phyloP scores from a whole-genome alignment of 2,113 vertebrate genomes.

The Gymnocephalus cernua region DNA sequence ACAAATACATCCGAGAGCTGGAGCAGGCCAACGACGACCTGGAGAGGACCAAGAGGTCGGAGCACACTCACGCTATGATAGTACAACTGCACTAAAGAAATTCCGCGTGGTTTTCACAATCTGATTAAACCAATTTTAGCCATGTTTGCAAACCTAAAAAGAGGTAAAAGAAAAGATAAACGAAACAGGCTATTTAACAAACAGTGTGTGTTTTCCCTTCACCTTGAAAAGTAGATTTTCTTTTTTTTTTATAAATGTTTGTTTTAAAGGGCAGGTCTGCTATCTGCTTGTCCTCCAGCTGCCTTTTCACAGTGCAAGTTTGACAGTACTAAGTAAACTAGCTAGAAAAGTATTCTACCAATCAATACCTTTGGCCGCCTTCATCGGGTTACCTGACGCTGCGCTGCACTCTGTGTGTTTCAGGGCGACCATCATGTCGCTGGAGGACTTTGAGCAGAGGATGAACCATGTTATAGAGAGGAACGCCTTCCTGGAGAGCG shows the following conservation, averaged over 20 bases:
- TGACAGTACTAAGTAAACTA: neutral
- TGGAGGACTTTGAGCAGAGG: constrained; percentile 96
- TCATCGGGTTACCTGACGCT: neutral
- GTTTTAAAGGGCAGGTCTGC: neutral
- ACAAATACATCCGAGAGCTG: constrained; percentile 95
- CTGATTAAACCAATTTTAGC: neutral
- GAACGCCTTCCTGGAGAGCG: constrained; percentile 96
- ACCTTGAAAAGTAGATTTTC: neutral
- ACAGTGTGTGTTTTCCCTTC: neutral
- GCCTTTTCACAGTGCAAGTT: neutral
- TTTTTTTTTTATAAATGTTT: neutral
- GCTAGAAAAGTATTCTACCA: neutral
- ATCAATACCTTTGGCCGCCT: neutral
- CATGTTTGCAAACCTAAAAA: neutral
- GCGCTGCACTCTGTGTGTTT: neutral
- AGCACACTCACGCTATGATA: neutral
- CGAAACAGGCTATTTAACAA: neutral
- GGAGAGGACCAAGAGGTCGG: constrained; percentile 94
- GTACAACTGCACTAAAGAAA: neutral
- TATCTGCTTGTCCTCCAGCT: neutral
- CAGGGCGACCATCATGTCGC: constrained; percentile 96
- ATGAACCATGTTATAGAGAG: constrained; percentile 97
- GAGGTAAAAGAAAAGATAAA: neutral
- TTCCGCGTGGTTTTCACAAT: neutral
- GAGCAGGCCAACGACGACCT: constrained; percentile 97